A percentile compares a stretch with the other conserved stretches of the same genome.
These are phyloP conservation scores for Plestiodon gilberti DNA, from an alignment of 2,113 vertebrate genomes.

Conservation along the genomic window DNA sequence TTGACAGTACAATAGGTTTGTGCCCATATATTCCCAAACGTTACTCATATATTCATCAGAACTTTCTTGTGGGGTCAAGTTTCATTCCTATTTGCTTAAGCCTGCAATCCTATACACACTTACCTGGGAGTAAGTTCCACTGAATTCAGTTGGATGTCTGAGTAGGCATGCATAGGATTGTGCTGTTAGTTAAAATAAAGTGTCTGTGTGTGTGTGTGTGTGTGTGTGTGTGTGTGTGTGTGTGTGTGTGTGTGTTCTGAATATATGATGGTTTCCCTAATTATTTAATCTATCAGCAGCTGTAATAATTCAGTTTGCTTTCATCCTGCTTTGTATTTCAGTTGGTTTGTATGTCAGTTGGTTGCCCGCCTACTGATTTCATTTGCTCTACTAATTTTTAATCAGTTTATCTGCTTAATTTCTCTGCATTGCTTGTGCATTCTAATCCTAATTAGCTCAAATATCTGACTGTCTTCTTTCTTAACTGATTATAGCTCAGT, in stretches of 20 bases:
- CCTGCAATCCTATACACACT: no score
- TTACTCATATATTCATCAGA: no score
- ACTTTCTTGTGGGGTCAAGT: no score
- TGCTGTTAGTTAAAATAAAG: no score
- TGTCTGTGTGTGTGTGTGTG: no score
- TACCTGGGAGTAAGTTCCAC: no score
- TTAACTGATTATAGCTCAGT: constrained; percentile 44
- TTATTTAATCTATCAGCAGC: constrained; percentile 34
- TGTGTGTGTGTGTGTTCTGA: background rate
- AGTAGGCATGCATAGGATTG: no score
- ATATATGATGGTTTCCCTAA: background rate
- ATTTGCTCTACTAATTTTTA: constrained; percentile 58
- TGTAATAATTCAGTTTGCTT: constrained; percentile 47
- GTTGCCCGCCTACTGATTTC: constrained; percentile 48
- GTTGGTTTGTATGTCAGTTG: constrained; percentile 11
- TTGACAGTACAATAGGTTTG: background rate
- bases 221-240: no score
- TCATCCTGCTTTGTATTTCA: constrained; percentile 34
- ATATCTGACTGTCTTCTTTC: constrained; percentile 35
- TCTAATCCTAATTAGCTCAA: constrained; percentile 52
- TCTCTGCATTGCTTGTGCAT: constrained; percentile 30
- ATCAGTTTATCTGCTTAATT: constrained; percentile 54
- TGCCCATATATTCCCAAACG: background rate
- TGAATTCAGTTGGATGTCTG: no score
- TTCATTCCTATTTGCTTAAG: no score